These are phyloP conservation scores for Maniola jurtina DNA, from an alignment of 1,140 invertebrate genomes.

Conservation along the genomic window DNA sequence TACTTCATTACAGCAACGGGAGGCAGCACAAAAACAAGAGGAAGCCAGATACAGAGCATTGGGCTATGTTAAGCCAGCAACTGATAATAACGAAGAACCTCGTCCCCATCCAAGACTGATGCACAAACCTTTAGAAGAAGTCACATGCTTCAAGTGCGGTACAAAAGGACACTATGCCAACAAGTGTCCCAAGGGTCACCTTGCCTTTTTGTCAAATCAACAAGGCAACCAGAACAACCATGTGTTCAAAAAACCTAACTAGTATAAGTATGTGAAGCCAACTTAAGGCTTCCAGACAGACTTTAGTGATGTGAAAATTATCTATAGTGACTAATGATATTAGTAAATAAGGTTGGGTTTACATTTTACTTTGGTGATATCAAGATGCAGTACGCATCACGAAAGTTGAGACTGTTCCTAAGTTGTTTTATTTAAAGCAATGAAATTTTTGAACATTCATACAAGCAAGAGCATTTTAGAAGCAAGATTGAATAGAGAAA, in stretches of 20 bases:
- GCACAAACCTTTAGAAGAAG: conserved; percentile 92
- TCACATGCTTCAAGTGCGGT: conserved; percentile 98
- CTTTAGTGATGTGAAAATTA: neutral
- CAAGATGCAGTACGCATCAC: neutral
- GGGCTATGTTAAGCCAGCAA: conserved; percentile 68
- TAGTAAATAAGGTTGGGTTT: neutral
- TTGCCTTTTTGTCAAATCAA: conserved; percentile 92
- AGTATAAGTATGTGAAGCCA: conserved; percentile 61
- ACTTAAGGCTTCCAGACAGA: conserved; percentile 2
- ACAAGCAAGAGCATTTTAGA: too few relatives aligned
- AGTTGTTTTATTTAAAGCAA: too few relatives aligned
- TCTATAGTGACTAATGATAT: neutral
- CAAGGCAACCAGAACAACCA: conserved; percentile 43
- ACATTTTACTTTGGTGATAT: neutral
- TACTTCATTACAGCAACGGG: conserved; percentile 64
- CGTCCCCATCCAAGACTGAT: conserved; percentile 54
- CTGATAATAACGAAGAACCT: conserved; percentile 53
- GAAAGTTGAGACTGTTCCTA: neutral
- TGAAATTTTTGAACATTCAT: too few relatives aligned
- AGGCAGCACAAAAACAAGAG: conserved; percentile 74
- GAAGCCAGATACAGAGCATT: conserved; percentile 72
- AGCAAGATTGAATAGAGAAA: too few relatives aligned
- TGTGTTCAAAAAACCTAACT: conserved; percentile 63
- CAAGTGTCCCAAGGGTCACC: conserved; percentile 97
- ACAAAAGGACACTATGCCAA: conserved; percentile 99